phyloP scores from a whole-genome alignment of 2,113 vertebrate genomes.

The Halichoeres trimaculatus region DNA sequence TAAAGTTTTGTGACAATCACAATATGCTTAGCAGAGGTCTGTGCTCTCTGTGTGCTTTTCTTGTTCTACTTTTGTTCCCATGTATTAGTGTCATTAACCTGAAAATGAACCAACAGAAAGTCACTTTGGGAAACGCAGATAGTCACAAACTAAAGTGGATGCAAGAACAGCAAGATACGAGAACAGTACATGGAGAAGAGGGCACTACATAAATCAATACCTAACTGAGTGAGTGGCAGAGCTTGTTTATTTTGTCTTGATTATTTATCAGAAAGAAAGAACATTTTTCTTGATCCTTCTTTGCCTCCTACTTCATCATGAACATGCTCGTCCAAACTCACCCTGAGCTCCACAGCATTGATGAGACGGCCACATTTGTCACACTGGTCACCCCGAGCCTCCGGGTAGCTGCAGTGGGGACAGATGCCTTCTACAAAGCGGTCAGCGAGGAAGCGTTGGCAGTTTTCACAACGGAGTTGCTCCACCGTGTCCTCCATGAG shows the following conservation, averaged over 20 bases:
- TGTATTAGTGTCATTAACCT: no score
- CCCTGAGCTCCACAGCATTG: slow-evolving; percentile 95
- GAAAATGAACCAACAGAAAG: no score
- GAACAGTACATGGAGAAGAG: no score
- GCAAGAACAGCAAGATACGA: no score
- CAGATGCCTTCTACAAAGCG: slow-evolving; percentile 96
- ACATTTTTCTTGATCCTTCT: neutral
- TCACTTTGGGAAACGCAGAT: neutral
- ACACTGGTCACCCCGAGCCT: slow-evolving; percentile 96
- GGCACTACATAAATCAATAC: no score
- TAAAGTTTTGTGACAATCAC: no score
- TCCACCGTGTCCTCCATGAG: slow-evolving; percentile 90
- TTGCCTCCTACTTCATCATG: neutral
- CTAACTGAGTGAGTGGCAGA: neutral
- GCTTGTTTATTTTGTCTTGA: no score
- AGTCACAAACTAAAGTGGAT: no score
- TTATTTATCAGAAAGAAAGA: neutral
- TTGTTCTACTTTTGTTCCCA: neutral
- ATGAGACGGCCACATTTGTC: slow-evolving; percentile 97
- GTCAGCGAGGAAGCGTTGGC: slow-evolving; percentile 92
- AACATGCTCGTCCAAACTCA: slow-evolving; percentile 59
- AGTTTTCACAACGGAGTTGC: slow-evolving; percentile 90
- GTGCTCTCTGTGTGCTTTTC: no score
- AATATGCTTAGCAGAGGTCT: no score
- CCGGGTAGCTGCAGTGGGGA: slow-evolving; percentile 90